A percentile compares a stretch with the other conserved stretches of the same genome.
Conservation (phyloP, 1,140 invertebrate species). For the Pantala flavescens region DNA sequence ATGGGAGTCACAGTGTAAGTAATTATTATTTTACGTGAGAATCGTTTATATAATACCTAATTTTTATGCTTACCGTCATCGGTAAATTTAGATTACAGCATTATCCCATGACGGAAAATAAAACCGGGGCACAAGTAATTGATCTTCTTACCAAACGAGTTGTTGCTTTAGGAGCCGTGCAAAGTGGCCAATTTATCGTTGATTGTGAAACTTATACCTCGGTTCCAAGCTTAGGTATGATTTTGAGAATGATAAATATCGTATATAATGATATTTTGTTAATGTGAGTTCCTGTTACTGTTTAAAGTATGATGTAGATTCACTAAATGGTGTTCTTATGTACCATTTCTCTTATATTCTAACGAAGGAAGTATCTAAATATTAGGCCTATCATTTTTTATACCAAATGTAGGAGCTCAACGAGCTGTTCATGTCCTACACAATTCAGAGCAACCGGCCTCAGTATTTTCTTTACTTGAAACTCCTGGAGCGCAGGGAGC, state of each 20-base stretch:
- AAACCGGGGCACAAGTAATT: slow-evolving; percentile 72
- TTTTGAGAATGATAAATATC: not conserved
- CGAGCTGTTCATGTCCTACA: slow-evolving; percentile 83
- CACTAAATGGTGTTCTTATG: too few relatives aligned
- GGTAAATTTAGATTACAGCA: slow-evolving; percentile 45
- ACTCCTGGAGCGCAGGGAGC: slow-evolving; percentile 33
- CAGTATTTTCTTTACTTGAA: slow-evolving; percentile 86
- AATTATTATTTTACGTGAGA: not conserved
- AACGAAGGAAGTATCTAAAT: not conserved
- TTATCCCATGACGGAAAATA: slow-evolving; percentile 75
- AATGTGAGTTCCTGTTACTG: too few relatives aligned
- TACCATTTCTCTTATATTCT: too few relatives aligned
- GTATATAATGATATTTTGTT: too few relatives aligned
- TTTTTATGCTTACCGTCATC: too few relatives aligned
- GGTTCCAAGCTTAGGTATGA: slow-evolving; percentile 54
- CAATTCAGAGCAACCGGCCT: slow-evolving; percentile 89
- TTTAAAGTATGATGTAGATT: too few relatives aligned
- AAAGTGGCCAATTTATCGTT: slow-evolving; percentile 80
- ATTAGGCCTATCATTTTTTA: slow-evolving; percentile 11
- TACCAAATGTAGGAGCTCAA: slow-evolving; percentile 37
- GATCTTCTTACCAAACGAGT: slow-evolving; percentile 78
- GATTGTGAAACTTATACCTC: slow-evolving; percentile 91
- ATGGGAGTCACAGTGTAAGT: not conserved
- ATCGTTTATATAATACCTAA: too few relatives aligned
- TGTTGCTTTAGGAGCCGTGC: slow-evolving; percentile 70